These are phyloP conservation scores for Panagrolaimus sp. DNA, from an alignment of 1,140 invertebrate species.

Conservation along the genomic window DNA sequence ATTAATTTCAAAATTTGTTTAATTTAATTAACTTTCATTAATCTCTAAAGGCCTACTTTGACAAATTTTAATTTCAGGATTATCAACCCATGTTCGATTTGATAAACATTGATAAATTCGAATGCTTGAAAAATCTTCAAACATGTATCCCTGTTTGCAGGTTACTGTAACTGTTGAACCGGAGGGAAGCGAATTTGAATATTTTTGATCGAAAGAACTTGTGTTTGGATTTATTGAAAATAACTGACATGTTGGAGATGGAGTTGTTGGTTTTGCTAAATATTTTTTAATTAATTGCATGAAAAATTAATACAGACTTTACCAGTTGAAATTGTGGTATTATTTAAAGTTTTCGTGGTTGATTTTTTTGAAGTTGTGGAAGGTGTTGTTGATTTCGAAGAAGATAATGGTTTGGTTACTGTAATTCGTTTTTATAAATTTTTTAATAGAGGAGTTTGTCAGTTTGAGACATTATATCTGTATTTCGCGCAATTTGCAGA, in stretches of 20 bases:
- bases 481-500: too few relatives aligned
- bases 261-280: too few relatives aligned
- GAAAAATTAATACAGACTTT: too few relatives aligned
- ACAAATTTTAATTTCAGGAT: not conserved
- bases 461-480: too few relatives aligned
- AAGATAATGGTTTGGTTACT: not conserved
- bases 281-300: too few relatives aligned
- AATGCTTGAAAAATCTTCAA: not conserved
- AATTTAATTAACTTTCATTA: not conserved
- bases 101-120: not conserved
- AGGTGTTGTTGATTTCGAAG: not conserved
- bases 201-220: not conserved
- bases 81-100: conserved; percentile 11
- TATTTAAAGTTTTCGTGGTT: too few relatives aligned
- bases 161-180: not conserved
- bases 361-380: not conserved
- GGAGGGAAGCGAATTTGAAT: not conserved
- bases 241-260: not conserved
- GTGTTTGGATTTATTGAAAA: conserved; percentile 1
- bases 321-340: too few relatives aligned
- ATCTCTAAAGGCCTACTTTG: not conserved
- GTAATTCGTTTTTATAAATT: too few relatives aligned
- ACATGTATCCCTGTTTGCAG: conserved; percentile 3
- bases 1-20: not conserved
- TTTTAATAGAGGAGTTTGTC: too few relatives aligned